These are phyloP conservation scores for Brachyopa scutellaris DNA, from an alignment of 2,888 invertebrate genomes.

Conservation along the genomic window DNA sequence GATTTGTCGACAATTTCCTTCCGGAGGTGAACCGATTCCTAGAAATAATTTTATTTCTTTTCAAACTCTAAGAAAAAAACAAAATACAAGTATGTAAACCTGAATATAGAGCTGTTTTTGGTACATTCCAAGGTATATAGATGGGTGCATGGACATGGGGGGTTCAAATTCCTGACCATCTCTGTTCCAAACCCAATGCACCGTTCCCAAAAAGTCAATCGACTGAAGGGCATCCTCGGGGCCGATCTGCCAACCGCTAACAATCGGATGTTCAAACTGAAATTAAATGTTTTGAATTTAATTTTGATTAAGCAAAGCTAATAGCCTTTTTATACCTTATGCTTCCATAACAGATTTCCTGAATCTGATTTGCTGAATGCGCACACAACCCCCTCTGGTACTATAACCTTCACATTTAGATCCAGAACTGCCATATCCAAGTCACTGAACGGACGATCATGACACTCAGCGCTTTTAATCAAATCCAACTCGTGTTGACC, in stretches of 20 bases:
- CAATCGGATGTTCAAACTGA: constrained; percentile 92
- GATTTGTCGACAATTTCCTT: constrained; percentile 79
- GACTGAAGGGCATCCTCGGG: constrained; percentile 85
- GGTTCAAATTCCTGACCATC: constrained; percentile 78
- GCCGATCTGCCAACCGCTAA: constrained; percentile 91
- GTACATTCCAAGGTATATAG: constrained; percentile 93
- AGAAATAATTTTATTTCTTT: not conserved
- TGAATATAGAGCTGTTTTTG: constrained; percentile 87
- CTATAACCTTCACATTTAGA: constrained; percentile 85
- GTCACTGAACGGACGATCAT: constrained; percentile 76
- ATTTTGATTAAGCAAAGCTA: no score
- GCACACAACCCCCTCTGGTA: constrained; percentile 88
- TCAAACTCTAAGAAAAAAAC: not conserved
- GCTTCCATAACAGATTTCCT: constrained; percentile 86
- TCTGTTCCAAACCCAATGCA: constrained; percentile 82
- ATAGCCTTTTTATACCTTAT: constrained; percentile 84
- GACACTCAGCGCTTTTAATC: constrained; percentile 83
- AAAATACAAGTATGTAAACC: constrained; percentile 63
- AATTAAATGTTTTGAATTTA: constrained; percentile 75
- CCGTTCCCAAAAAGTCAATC: constrained; percentile 89
- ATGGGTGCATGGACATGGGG: constrained; percentile 83
- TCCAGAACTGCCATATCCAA: constrained; percentile 80
- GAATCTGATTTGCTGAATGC: constrained; percentile 85
- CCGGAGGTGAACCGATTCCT: constrained; percentile 78
- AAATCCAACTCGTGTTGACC: constrained; percentile 91